Conservation (phyloP, 2,888 invertebrate species). For the Acleris sparsana region DNA sequence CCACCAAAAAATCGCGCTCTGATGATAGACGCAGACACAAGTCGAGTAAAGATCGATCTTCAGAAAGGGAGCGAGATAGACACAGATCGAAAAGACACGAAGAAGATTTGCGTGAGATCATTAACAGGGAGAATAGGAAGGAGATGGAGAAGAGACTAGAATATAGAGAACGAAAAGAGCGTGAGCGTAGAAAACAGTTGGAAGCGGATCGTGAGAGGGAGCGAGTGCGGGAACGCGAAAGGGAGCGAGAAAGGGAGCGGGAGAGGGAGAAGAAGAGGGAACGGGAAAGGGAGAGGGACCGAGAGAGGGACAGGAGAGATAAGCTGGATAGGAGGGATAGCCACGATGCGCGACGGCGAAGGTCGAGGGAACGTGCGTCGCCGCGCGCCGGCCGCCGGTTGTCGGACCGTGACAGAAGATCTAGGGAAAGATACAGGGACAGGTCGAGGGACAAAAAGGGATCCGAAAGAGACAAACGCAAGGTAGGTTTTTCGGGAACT, state of each 20-base stretch:
- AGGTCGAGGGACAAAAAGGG: slow-evolving; percentile 63
- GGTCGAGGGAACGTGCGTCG: slow-evolving; percentile 43
- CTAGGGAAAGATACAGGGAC: slow-evolving; percentile 59
- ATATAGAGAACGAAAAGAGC: slow-evolving; percentile 64
- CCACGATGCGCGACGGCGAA: slow-evolving; percentile 42
- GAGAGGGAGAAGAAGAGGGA: slow-evolving; percentile 53
- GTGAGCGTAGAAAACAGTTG: slow-evolving; percentile 59
- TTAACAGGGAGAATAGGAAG: slow-evolving; percentile 63
- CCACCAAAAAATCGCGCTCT: slow-evolving; percentile 63
- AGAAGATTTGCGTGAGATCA: slow-evolving; percentile 73
- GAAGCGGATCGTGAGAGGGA: slow-evolving; percentile 51
- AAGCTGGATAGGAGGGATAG: slow-evolving; percentile 40
- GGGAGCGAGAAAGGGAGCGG: slow-evolving; percentile 50
- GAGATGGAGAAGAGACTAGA: slow-evolving; percentile 62
- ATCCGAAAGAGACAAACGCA: slow-evolving; percentile 52
- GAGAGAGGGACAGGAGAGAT: slow-evolving; percentile 47
- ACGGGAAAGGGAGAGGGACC: slow-evolving; percentile 56
- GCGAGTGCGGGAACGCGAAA: slow-evolving; percentile 45
- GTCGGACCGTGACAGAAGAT: slow-evolving; percentile 54
- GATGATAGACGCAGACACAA: slow-evolving; percentile 59
- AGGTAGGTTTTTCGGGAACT: slow-evolving; percentile 45
- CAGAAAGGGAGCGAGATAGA: slow-evolving; percentile 56
- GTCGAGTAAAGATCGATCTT: slow-evolving; percentile 61
- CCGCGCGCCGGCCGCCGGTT: slow-evolving; percentile 45
- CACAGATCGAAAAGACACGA: slow-evolving; percentile 59